Conservation (phyloP, 2,113 vertebrate species). For the Microtus pennsylvanicus region DNA sequence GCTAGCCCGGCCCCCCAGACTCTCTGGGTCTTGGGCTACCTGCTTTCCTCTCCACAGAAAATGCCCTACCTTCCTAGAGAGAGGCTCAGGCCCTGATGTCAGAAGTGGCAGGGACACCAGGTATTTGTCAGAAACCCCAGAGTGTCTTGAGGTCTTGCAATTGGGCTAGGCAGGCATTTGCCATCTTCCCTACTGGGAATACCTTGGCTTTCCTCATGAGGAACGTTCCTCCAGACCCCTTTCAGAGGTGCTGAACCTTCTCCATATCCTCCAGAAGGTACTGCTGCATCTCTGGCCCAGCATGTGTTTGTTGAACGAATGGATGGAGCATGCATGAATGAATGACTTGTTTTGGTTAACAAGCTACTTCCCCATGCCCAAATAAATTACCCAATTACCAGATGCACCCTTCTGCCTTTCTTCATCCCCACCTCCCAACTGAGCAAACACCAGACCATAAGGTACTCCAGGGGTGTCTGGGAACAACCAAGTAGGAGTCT, state of each 20-base stretch:
- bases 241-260: not conserved
- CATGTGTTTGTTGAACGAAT: not conserved
- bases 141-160: accelerated
- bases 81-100: not conserved
- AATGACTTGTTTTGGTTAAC: not conserved
- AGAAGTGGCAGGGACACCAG: not conserved
- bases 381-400: not conserved
- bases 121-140: not conserved
- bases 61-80: not conserved
- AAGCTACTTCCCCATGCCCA: not conserved
- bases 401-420: not conserved
- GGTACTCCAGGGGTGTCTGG: not conserved
- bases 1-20: not conserved
- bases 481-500: not conserved
- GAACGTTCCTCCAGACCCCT: not conserved
- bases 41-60: not conserved
- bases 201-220: not conserved
- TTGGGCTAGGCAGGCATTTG: not conserved
- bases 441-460: not conserved
- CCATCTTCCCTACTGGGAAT: not conserved
- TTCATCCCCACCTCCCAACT: accelerated
- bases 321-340: not conserved
- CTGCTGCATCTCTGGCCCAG: not conserved
- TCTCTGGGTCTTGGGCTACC: not conserved
- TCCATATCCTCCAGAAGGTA: not conserved